Evolutionary conservation across 1,140 invertebrate species (phyloP).

Genomic region (Heliconius eleuchia): DNA sequence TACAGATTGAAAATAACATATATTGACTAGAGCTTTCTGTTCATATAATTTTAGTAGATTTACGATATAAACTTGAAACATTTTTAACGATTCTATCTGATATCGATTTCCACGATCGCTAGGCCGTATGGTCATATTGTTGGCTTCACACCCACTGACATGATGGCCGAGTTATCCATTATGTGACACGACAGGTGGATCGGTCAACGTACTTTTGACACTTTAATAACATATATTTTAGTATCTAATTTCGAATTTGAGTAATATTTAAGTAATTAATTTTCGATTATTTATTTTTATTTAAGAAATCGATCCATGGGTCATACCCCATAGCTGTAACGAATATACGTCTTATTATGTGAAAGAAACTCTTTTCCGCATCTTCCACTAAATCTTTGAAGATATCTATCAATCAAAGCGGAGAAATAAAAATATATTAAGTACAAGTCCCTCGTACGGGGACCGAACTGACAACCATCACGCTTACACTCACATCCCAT

Average conservation of each 20-base stretch:
- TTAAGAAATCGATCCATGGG: too few relatives aligned
- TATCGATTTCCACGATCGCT: conserved; percentile 1
- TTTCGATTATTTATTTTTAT: too few relatives aligned
- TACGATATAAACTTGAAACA: neutral
- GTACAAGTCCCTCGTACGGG: too few relatives aligned
- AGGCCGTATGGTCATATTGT: conserved; percentile 9
- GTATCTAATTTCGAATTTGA: neutral
- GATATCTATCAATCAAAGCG: too few relatives aligned
- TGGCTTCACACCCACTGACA: conserved; percentile 22
- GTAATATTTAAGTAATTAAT: neutral
- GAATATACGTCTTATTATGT: too few relatives aligned
- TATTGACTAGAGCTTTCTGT: neutral
- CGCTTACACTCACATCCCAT: too few relatives aligned
- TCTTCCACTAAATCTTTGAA: too few relatives aligned
- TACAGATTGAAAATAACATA: too few relatives aligned
- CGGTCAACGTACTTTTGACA: conserved; percentile 16
- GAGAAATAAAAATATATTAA: too few relatives aligned
- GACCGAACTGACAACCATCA: too few relatives aligned
- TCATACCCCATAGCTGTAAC: too few relatives aligned
- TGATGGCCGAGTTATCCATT: conserved; percentile 23
- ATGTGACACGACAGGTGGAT: conserved; percentile 14
- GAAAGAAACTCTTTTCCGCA: too few relatives aligned
- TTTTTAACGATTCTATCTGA: neutral
- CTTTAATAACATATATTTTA: neutral
- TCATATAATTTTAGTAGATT: neutral